phyloP scores from a whole-genome alignment of 2,797 vertebrate species.

The Microhierax caerulescens region DNA sequence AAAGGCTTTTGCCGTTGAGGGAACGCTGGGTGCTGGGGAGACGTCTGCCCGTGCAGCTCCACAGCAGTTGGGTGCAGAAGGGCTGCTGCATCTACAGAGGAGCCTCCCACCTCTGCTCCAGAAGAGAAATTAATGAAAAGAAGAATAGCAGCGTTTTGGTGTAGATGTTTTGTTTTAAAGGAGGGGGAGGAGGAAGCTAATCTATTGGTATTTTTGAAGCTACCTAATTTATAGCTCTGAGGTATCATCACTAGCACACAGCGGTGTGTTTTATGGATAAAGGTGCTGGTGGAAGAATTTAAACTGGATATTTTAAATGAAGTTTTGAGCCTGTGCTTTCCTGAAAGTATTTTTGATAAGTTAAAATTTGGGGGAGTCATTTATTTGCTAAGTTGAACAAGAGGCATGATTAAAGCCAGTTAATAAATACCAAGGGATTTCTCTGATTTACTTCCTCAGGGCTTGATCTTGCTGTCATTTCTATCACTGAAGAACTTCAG shows the following conservation, averaged over 20 bases:
- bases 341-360: background rate
- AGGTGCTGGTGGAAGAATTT: background rate
- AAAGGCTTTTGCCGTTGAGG: background rate
- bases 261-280: background rate
- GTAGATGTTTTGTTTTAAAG: background rate
- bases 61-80: background rate
- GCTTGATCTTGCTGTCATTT: background rate
- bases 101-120: background rate
- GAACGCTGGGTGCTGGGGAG: background rate
- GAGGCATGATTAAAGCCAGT: background rate
- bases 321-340: background rate
- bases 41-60: rapidly evolving
- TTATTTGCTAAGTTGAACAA: background rate
- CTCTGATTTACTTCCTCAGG: background rate
- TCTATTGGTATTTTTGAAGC: background rate
- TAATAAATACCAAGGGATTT: background rate
- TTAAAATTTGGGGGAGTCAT: background rate
- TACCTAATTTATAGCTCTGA: background rate
- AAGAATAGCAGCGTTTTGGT: background rate
- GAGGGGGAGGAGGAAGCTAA: background rate
- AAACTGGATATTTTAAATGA: background rate
- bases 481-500: background rate
- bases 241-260: background rate
- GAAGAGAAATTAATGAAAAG: background rate
- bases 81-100: background rate